A percentile compares a stretch with the other conserved stretches of the same genome.
These are phyloP conservation scores for Aulostomus chinensis DNA, from an alignment of 2,797 vertebrate species.

Conservation along the genomic window DNA sequence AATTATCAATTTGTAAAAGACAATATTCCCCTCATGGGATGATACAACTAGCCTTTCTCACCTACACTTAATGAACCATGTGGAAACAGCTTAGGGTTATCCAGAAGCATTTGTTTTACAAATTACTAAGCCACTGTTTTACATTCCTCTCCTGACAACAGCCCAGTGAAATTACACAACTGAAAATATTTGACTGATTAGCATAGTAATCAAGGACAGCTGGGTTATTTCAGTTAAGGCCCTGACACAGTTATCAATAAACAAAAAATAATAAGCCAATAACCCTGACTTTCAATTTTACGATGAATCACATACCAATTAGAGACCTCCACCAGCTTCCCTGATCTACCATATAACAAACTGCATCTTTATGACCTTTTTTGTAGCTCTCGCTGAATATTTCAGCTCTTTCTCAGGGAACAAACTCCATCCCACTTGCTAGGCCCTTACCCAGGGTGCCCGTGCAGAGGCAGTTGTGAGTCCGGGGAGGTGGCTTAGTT, in stretches of 20 bases:
- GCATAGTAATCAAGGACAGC: slow-evolving; percentile 29
- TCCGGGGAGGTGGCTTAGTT: slow-evolving; percentile 98
- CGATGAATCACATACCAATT: slow-evolving; percentile 31
- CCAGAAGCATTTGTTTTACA: slow-evolving; percentile 17
- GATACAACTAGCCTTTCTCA: slow-evolving; percentile 25
- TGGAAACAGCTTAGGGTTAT: slow-evolving; percentile 10
- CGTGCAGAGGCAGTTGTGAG: slow-evolving; percentile 99
- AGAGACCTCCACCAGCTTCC: slow-evolving; percentile 32
- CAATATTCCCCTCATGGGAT: neutral
- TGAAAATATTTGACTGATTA: slow-evolving; percentile 37
- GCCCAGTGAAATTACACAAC: slow-evolving; percentile 24
- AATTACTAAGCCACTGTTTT: slow-evolving; percentile 19
- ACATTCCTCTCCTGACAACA: slow-evolving; percentile 17
- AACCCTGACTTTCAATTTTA: slow-evolving; percentile 31
- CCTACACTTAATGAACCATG: slow-evolving; percentile 10
- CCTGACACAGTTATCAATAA: slow-evolving; percentile 28
- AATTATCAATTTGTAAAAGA: slow-evolving; percentile 15
- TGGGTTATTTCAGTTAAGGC: slow-evolving; percentile 40
- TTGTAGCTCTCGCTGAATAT: slow-evolving; percentile 21
- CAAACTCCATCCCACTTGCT: slow-evolving; percentile 44
- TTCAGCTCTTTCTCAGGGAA: slow-evolving; percentile 14
- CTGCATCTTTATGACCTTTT: slow-evolving; percentile 18
- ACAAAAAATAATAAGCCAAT: slow-evolving; percentile 33
- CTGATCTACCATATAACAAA: slow-evolving; percentile 26
- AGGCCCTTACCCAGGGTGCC: slow-evolving; percentile 95